Base-by-base conservation (phyloP, 2,888 invertebrate species). In the Choristoneura rosaceana region DNA sequence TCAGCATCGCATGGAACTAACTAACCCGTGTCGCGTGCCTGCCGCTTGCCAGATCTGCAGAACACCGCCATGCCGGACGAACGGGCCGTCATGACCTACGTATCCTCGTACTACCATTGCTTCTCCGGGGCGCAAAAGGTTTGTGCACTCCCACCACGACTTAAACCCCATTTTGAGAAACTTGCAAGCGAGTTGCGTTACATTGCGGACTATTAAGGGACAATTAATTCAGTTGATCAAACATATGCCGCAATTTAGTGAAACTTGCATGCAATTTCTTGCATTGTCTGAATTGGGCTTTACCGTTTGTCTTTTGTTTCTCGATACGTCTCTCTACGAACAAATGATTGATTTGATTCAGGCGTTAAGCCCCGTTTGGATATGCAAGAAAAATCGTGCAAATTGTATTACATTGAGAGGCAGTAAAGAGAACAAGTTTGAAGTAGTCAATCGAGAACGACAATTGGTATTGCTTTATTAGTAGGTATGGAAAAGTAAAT, bases 51-150 rank as follows among this genome's bases (percentile, higher is more conserved):
- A 97, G 99, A 99, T 96, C 97, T 99, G 96, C 97, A 98, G 95
- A 98, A 98, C 95, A 98, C 99, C 86, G 98, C 98, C 93, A 98
- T 99, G 97, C 99, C 99, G 86, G 99, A 99, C 95, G 99, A 99
- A 96, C 96, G 99, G 89, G 99, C 99, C 83, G 99, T 99, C 93
- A 99, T 99, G 99, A 99, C 99, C 86, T 99, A 99, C 95, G 99
- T 99, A 85, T 99, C 99, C 77, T 99, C 99, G 83, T 99, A 99
- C 96, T 99, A 99, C 96, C 99, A 99, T 96, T 99, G 99, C 95
- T 99, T 99, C 96, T 98, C 99, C 94, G 99, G 99, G 91, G 99
- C 99, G 87, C 99, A 99, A 96, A 99, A 99, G 99, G 99, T 99
- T 95, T 95, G 92, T 91, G 78, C 25, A 80, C 78, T 74, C 9